phyloP scores from a whole-genome alignment of 2,888 invertebrate genomes.

The Macaria notata region DNA sequence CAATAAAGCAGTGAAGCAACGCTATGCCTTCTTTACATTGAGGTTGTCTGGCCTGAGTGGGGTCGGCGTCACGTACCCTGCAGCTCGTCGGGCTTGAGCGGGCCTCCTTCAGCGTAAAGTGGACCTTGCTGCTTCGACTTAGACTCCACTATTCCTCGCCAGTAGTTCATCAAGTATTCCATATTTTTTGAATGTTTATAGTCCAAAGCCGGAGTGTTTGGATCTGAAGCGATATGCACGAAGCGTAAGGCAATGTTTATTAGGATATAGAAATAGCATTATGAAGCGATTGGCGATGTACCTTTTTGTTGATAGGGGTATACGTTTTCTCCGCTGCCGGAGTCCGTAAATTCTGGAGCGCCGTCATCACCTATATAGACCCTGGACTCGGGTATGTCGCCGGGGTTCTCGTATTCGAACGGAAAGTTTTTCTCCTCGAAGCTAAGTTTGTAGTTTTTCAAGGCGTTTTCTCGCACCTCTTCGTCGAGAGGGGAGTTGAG shows the following conservation, averaged over 20 bases:
- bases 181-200: conserved; percentile 63
- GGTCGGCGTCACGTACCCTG: conserved; percentile 53
- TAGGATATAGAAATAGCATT: not conserved
- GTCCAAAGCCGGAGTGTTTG: conserved; percentile 38
- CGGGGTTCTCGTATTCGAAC: conserved; percentile 73
- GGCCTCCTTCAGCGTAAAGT: conserved; percentile 73
- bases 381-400: conserved; percentile 78
- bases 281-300: conserved; percentile 32
- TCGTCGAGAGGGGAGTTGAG: conserved; percentile 66
- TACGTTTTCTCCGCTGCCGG: conserved; percentile 65
- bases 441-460: conserved; percentile 73
- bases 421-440: conserved; percentile 74
- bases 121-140: conserved; percentile 57
- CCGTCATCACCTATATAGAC: conserved; percentile 81
- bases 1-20: conserved; percentile 66
- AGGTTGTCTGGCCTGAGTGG: conserved; percentile 30
- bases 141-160: conserved; percentile 61
- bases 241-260: conserved; percentile 10
- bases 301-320: conserved; percentile 62
- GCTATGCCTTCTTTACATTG: conserved; percentile 51
- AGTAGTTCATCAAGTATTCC: conserved; percentile 71
- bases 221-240: conserved; percentile 33
- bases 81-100: conserved; percentile 63
- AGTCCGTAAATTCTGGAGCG: conserved; percentile 66
- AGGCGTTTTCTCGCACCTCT: conserved; percentile 68